Base-by-base conservation (phyloP, 2,888 invertebrate genomes). In the Drosophila fungiperda region DNA sequence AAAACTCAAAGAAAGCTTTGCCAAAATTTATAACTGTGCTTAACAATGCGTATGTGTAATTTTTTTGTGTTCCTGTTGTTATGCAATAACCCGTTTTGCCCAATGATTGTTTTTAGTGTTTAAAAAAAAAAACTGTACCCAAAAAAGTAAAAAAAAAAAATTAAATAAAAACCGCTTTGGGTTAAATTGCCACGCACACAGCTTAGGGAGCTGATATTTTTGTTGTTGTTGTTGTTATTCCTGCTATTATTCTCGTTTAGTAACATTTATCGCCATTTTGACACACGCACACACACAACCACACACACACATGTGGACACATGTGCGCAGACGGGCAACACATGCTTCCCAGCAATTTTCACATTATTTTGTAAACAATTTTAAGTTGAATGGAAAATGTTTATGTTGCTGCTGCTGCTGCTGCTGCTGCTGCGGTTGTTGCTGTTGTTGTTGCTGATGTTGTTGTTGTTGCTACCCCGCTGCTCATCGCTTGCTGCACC, bases 301-400 rank as follows among this genome's bases (percentile, higher is more conserved):
- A 52, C 63, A 69, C 68, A 58, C 36, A 23, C 45, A 45, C 23
- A 45, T 45, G 8, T 45, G 20, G 45, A 38, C 36, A 36, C 42
- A 50, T 33, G 33, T n/a, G 20, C 26, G 64, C 48, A 26, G 59
- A 69, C 72, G 68, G 76, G 83, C 88, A 82, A 82, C 90, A 87
- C 88, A 85, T 89, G 87, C 83, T 87, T 84, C 74, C 76, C 83
- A 79, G 88, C 88, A 83, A 85, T 87, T 87, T 83, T 89, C 87
- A 87, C 90, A 88, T 90, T 87, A 89, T 87, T 87, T 85, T 87
- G 88, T 88, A 88, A 87, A 88, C 87, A 90, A 81, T 87, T 87
- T 87, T 83, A 88, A 90, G 79, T 81, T 87, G 83, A 89, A 87
- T 87, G 88, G 90, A 88, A 86, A 89, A 83, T 85, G 86, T 89